Percentiles rank a stretch among this genome's conserved stretches.
phyloP scores from a whole-genome alignment of 1,140 invertebrate genomes.

The Lucilia cuprina region DNA sequence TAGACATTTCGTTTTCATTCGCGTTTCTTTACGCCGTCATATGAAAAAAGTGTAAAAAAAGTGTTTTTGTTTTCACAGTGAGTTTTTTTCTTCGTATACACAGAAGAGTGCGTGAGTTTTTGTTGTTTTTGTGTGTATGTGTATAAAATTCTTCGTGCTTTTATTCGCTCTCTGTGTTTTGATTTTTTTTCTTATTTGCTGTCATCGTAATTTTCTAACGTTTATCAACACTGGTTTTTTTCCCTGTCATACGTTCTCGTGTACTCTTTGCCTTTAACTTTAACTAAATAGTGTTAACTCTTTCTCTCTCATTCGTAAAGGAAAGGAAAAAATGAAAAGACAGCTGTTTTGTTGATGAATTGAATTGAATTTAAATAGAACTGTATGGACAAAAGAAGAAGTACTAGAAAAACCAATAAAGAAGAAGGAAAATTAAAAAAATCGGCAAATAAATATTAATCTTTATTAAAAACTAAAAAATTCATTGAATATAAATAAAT shows the following conservation, averaged over 20 bases:
- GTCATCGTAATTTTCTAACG: background rate
- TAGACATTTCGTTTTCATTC: slow-evolving; percentile 31
- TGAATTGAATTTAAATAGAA: background rate
- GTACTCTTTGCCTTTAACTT: background rate
- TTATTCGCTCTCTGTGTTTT: background rate
- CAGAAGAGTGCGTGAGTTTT: slow-evolving; percentile 5
- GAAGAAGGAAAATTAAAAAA: background rate
- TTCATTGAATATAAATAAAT: background rate
- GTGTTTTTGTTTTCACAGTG: background rate
- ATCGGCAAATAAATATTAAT: background rate
- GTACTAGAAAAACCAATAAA: background rate
- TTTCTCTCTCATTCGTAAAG: slow-evolving; percentile 19
- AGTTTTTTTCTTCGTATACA: background rate
- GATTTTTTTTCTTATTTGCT: slow-evolving; percentile 1
- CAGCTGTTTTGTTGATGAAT: slow-evolving; percentile 22
- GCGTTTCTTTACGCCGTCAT: slow-evolving; percentile 10
- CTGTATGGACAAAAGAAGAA: too few species aligned
- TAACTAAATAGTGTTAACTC: slow-evolving; percentile 18
- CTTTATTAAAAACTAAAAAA: background rate
- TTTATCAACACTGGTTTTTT: slow-evolving; percentile 23
- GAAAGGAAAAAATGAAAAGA: slow-evolving; percentile 9
- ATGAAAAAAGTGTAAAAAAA: background rate
- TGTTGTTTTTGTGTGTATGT: background rate
- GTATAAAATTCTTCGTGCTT: background rate
- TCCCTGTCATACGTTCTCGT: background rate